Percentiles rank a stretch among this genome's conserved stretches.
Conservation (phyloP, 2,888 invertebrate genomes). For the Cephonodes hylas region DNA sequence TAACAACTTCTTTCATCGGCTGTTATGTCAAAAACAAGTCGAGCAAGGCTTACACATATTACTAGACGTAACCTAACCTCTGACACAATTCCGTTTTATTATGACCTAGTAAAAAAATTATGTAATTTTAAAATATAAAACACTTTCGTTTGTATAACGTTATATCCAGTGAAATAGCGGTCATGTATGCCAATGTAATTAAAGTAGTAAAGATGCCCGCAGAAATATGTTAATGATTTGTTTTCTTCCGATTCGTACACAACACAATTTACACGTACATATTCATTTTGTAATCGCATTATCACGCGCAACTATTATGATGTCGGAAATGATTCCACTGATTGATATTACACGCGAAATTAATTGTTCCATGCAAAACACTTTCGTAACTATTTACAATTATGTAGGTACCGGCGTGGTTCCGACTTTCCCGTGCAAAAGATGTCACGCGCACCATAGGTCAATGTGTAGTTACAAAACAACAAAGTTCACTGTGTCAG, state of each 20-base stretch:
- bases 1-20: background rate
- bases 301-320: background rate
- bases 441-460: background rate
- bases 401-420: background rate
- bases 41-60: background rate
- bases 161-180: constrained; percentile 36
- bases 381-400: background rate
- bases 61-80: constrained; percentile 32
- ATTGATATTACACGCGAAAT: background rate
- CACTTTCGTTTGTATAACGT: constrained; percentile 53
- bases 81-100: constrained; percentile 36
- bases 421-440: background rate
- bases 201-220: constrained; percentile 18
- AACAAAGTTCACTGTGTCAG: background rate
- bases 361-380: background rate
- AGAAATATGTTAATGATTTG: constrained; percentile 2
- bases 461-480: background rate
- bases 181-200: constrained; percentile 29
- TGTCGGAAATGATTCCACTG: background rate
- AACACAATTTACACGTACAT: background rate
- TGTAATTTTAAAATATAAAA: constrained; percentile 48
- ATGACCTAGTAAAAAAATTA: constrained; percentile 56
- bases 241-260: background rate
- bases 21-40: constrained; percentile 15
- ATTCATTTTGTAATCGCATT: background rate